A percentile compares a stretch with the other conserved stretches of the same genome.
phyloP scores from a whole-genome alignment of 2,797 vertebrate genomes.

The Acanthurus lineatus region DNA sequence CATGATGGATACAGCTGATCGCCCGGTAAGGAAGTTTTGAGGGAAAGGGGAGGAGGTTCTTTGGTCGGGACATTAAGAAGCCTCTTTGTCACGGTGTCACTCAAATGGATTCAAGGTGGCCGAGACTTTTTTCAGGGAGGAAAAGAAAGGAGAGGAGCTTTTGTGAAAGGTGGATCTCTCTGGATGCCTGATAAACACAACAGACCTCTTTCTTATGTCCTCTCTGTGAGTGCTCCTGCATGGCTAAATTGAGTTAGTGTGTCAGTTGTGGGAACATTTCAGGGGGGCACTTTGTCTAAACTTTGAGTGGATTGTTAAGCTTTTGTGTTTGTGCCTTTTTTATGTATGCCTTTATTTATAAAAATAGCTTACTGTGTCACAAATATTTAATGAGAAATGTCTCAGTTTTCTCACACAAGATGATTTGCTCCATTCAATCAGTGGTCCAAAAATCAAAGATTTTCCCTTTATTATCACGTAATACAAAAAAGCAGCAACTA shows the following conservation, averaged over 20 bases:
- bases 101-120: constrained; percentile 86
- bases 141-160: constrained; percentile 75
- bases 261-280: constrained; percentile 55
- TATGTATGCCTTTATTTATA: constrained; percentile 16
- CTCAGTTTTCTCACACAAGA: not conserved
- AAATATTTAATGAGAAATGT: not conserved
- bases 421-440: not conserved
- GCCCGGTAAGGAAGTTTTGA: constrained; percentile 90
- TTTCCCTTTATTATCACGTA: not conserved
- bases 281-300: constrained; percentile 26
- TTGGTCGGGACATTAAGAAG: constrained; percentile 87
- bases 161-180: constrained; percentile 75
- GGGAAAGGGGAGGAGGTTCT: constrained; percentile 83
- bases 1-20: constrained; percentile 94
- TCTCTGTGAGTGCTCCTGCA: constrained; percentile 63
- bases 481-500: constrained; percentile 3
- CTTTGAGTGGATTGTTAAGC: constrained; percentile 26
- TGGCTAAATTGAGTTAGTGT: constrained; percentile 70
- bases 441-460: not conserved
- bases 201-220: constrained; percentile 75
- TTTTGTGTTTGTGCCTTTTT: constrained; percentile 45
- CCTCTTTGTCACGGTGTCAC: constrained; percentile 93
- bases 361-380: not conserved
- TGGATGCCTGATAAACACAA: constrained; percentile 71
- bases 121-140: constrained; percentile 70